These are phyloP conservation scores for Steinernema feltiae DNA, from an alignment of 1,140 invertebrate genomes.

Conservation along the genomic window DNA sequence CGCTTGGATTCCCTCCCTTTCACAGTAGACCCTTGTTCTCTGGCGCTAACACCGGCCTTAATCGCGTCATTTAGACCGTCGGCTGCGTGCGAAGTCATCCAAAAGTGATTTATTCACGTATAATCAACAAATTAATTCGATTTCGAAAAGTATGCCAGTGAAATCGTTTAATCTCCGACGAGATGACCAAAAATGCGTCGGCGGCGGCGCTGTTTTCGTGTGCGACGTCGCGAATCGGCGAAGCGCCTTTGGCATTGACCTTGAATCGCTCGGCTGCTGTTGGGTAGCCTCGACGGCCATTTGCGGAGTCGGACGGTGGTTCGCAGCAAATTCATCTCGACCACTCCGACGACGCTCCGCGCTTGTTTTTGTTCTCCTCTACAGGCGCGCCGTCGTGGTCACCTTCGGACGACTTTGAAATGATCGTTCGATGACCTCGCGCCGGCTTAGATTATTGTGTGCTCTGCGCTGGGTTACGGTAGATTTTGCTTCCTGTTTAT, in stretches of 20 bases:
- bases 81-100: background rate
- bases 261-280: background rate
- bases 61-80: background rate
- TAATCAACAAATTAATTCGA: constrained; percentile 15
- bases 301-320: background rate
- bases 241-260: constrained; percentile 13
- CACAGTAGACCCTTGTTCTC: too few relatives aligned
- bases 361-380: background rate
- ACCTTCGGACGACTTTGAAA: background rate
- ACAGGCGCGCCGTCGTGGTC: background rate
- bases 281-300: background rate
- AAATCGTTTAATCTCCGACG: constrained; percentile 15
- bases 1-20: too few relatives aligned
- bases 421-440: constrained; percentile 4
- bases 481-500: too few relatives aligned
- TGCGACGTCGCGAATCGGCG: background rate
- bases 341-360: background rate
- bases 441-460: background rate
- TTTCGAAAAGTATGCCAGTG: constrained; percentile 10
- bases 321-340: background rate
- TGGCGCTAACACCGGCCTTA: too few relatives aligned
- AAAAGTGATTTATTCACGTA: constrained; percentile 4
- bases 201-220: background rate
- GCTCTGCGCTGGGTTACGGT: background rate
- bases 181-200: constrained; percentile 9